Evolutionary conservation across 2,888 invertebrate species (phyloP), one percentile per base, ranked within the genome.

Genomic region (Falcaria lacertinaria): DNA sequence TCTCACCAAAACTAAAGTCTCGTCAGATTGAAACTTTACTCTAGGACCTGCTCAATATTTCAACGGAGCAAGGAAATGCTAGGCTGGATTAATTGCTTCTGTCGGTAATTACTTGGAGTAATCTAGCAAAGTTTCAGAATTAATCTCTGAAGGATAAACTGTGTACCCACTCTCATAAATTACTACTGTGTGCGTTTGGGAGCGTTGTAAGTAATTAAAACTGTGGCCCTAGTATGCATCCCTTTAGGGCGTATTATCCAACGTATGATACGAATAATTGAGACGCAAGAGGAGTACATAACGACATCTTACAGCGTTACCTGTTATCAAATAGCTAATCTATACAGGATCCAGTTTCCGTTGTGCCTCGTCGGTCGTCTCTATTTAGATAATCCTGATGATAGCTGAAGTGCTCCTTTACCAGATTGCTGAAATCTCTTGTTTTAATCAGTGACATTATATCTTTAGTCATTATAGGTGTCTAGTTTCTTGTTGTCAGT

Each of bases 81-180:
- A 41, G 46, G 34, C 39, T 48, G 52, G 51, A 64, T 62, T 67
- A 66, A 67, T 69, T 66, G 60, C 60, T 60, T 55, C 54, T 57
- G 56, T 52, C 53, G 52, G 55, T 57, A 66, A 63, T 69, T 60
- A 68, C 65, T 63, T 51, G 40, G 57, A 62, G 58, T 59, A 64
- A 65, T 61, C 51, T 57, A 58, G 52, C 55, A 57, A 59, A 60
- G 62, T 65, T 66, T 60, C 54, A 58, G 54, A 52, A 59, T 65
- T 58, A 63, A 64, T 60, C 66, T 64, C 56, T 43, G 47, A 51
- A 60, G 57, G 61, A 58, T 60, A 61, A 57, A 55, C 61, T 54
- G 28, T 41, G 41, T 41, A 28, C 33, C 41, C 43, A 47, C 53
- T 50, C 54, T 50, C 48, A 51, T 48, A 50, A 59, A 57, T 61